Base-by-base conservation (phyloP, 2,888 invertebrate genomes). In the Heterodera filipjevi region DNA sequence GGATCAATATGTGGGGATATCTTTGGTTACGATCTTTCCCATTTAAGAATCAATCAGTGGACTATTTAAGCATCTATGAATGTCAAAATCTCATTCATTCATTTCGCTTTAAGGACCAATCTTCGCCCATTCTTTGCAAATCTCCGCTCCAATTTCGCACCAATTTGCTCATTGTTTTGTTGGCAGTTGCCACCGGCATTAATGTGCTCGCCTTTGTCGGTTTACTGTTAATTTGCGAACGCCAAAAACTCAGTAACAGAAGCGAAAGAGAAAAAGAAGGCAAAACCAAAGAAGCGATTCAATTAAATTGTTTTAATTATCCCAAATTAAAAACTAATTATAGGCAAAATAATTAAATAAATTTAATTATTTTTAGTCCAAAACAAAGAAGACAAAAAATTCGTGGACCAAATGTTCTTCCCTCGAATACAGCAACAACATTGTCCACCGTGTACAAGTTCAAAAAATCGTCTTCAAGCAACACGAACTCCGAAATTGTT, bases 181-280 rank as follows among this genome's bases (percentile, higher is more conserved):
- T 68, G 22, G 68, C 68, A 12, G 35, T 68, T 35, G 68, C 68
- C 68, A 68, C 68, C 19, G 35, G 19, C 33, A 68, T 68, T 14
- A 68, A 68, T 35, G 68, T 68, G 68, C 14, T 68, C 16, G 68
- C 68, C 33, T 68, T 68, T 6, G 19, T 68, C 68, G 68, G 68
- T 35, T 35, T 68, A 8, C 33, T 68, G 33, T 5, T 68, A 12
- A 68, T 68, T 35, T 68, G 68, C 22, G 33, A 35, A 27, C 68
- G 68, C 12, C 68, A 68, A 27, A 22, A 35, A 16, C 32, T 33
- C 16, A 35, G 19, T 35, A 35, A 16, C 39, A 39, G 39, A 39
- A 39, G 12, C 39, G 6, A 33, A 2, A 33, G 33, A 0, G 68
- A 68, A 32, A 68, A 22, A 22, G 33, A 33, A 35, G 33, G 68